Evolutionary conservation across 1,140 invertebrate species (phyloP).

Genomic region (Ceratosolen fusciceps): DNA sequence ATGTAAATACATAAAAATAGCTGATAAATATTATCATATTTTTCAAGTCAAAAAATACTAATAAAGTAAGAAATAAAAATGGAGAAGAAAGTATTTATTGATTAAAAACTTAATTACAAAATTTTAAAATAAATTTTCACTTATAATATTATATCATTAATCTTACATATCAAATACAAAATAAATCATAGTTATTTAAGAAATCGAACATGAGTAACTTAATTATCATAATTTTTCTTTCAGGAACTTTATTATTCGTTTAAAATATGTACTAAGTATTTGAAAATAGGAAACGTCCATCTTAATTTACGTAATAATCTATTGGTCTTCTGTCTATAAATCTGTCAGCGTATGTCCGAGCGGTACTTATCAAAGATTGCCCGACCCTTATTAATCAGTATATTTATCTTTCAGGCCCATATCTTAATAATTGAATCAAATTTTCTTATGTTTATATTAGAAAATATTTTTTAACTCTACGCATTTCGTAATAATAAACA

Average conservation of each 20-base stretch:
- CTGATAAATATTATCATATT: neutral
- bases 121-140: constrained; percentile 53
- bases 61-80: neutral
- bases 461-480: constrained; percentile 19
- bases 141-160: constrained; percentile 49
- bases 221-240: neutral
- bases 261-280: neutral
- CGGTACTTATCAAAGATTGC: neutral
- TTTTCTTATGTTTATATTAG: neutral
- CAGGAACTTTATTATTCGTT: neutral
- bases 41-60: neutral
- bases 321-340: neutral
- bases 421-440: constrained; percentile 32
- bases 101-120: neutral
- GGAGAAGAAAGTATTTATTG: neutral
- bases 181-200: constrained; percentile 28
- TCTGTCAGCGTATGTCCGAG: neutral
- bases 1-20: neutral
- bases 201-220: constrained; percentile 19
- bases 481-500: neutral
- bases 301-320: neutral
- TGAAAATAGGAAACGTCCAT: neutral
- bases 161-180: constrained; percentile 52
- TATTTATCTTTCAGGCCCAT: constrained; percentile 13
- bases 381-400: neutral